Evolutionary conservation across 1,140 invertebrate species (phyloP).

Genomic region (Pseudomyrmex gracilis): DNA sequence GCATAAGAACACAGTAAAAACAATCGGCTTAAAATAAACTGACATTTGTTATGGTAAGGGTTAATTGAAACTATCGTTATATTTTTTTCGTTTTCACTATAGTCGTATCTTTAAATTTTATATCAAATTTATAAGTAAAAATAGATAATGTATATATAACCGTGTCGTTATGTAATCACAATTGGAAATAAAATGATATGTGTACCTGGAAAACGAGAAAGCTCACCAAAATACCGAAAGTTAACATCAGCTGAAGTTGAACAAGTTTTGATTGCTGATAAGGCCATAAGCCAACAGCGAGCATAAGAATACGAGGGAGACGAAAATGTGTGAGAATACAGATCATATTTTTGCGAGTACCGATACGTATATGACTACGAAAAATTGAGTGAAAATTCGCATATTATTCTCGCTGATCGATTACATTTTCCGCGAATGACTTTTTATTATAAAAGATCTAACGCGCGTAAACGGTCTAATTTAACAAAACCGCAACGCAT

Average conservation of each 20-base stretch:
- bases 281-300: slow-evolving; percentile 24
- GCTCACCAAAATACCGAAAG: neutral
- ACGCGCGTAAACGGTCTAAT: neutral
- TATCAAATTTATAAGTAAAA: too few species aligned
- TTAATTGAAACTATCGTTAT: too few species aligned
- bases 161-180: too few species aligned
- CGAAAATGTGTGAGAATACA: neutral
- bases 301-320: neutral
- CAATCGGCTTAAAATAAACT: too few species aligned
- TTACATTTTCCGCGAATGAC: neutral
- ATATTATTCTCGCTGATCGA: neutral
- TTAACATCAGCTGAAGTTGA: neutral
- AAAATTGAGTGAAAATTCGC: neutral
- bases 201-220: neutral
- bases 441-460: neutral
- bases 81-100: too few species aligned
- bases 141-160: neutral
- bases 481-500: neutral
- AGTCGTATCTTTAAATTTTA: too few species aligned
- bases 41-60: too few species aligned
- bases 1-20: too few species aligned
- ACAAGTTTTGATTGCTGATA: slow-evolving; percentile 8
- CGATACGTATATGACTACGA: neutral
- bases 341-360: neutral
- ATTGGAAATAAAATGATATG: neutral